These are phyloP conservation scores for Amphiprion clarkii DNA, from an alignment of 2,797 vertebrate species.

Conservation along the genomic window DNA sequence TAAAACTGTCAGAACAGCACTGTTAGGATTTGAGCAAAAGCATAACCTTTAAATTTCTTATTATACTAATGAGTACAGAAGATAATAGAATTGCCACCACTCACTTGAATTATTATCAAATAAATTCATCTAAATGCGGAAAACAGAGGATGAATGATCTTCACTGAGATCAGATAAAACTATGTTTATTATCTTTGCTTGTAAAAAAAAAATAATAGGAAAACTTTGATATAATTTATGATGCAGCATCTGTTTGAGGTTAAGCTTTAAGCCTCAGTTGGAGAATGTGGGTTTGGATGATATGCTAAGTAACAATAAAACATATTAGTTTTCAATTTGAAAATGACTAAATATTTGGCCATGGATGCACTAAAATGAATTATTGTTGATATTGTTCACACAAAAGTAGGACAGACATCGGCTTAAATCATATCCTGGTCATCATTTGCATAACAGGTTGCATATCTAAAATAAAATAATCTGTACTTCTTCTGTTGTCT, in stretches of 20 bases:
- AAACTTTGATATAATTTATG: not conserved
- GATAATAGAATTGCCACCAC: not conserved
- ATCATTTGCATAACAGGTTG: not conserved
- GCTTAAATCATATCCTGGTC: not conserved
- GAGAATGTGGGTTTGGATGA: not conserved
- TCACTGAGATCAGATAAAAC: not conserved
- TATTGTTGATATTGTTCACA: not conserved
- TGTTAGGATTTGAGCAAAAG: conserved; percentile 3
- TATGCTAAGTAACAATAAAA: not conserved
- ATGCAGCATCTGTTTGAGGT: not conserved
- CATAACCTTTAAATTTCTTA: conserved; percentile 7
- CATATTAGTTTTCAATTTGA: not conserved
- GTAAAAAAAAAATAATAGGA: not conserved
- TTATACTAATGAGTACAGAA: not conserved
- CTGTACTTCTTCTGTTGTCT: not conserved
- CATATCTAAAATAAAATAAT: not conserved
- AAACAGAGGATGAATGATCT: not conserved
- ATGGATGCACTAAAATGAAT: not conserved
- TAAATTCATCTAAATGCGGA: conserved; percentile 1
- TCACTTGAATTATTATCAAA: conserved; percentile 11
- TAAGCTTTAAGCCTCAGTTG: no score
- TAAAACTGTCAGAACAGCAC: not conserved
- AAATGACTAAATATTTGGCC: not conserved
- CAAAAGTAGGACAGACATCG: not conserved
- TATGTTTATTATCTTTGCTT: not conserved